Conservation (phyloP, 2,888 invertebrate genomes). For the Drosophila seclusa region DNA sequence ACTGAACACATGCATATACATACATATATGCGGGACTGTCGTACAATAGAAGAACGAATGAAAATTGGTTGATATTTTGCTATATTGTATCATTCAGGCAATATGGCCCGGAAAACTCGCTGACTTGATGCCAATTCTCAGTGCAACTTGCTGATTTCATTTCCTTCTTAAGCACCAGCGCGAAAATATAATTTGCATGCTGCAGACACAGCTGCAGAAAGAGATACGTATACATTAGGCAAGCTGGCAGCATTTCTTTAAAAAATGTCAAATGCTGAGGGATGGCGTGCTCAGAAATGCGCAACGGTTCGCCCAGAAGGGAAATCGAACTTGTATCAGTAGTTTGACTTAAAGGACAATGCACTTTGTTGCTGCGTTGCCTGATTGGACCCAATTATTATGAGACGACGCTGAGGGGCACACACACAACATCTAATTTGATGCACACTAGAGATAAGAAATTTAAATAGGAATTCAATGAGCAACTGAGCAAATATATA, state of each 20-base stretch:
- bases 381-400: constrained; percentile 40
- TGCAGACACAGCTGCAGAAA: constrained; percentile 13
- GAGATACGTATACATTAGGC: neutral
- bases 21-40: neutral
- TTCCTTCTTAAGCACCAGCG: constrained; percentile 69
- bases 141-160: constrained; percentile 71
- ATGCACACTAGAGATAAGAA: constrained; percentile 5
- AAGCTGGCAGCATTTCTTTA: constrained; percentile 3
- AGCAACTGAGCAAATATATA: too few relatives aligned
- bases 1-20: neutral
- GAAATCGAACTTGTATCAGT: constrained; percentile 74
- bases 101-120: constrained; percentile 67
- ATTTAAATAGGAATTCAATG: neutral
- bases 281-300: constrained; percentile 17
- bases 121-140: constrained; percentile 75
- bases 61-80: constrained; percentile 68
- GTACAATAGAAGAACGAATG: constrained; percentile 22
- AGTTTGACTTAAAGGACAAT: constrained; percentile 39
- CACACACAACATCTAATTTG: neutral
- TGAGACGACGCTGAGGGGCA: constrained; percentile 8
- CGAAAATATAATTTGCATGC: constrained; percentile 75
- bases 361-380: constrained; percentile 30
- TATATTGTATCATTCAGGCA: constrained; percentile 74
- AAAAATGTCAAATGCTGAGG: constrained; percentile 8
- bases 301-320: constrained; percentile 47